Evolutionary conservation across 2,113 vertebrate species (phyloP), one percentile per base, ranked within the genome.

Genomic region (Brachyhypopomus gauderio): DNA sequence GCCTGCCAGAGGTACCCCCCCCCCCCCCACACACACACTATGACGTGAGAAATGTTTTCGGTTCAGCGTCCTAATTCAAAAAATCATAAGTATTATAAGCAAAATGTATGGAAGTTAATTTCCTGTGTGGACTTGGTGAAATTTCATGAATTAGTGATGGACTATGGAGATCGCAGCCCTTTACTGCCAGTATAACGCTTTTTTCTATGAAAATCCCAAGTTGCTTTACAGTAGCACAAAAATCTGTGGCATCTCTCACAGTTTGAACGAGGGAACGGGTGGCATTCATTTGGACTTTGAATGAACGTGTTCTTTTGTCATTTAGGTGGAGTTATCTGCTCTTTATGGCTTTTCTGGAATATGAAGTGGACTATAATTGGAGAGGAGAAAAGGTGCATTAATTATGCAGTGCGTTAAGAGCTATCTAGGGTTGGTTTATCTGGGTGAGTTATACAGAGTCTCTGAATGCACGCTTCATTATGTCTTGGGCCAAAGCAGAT

Each of bases 311-410:
- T 80, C 75, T 67, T 74, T 80, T 80, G 67, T 80, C 76, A 56
- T 79, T 86, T 70, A 58, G 27, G 74, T 45, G 75, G 77, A 80
- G 73, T 83, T 86, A 83, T 83, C 72, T 74, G 79, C 36, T 70
- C 45, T 62, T 82, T 82, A 76, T 80, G 72, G 59, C 41, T 81
- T 63, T 67, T 45, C 77, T 82, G 58, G 66, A 77, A 58, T 58
- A 85, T 83, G 78, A 84, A 87, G 79, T 85, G 79, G 73, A 76
- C 82, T 85, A 77, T 87, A 85, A 87, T 87, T 80, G 79, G 73
- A 77, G 63, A 45, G 72, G 76, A 81, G 75, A 79, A 77, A 56
- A 63, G 72, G 80, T 85, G 62, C 76, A 85, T 86, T 83, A 85
- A 84, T 86, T 85, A 82, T 80, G 75, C 56, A 74, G 67, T 52